A percentile compares a stretch with the other conserved stretches of the same genome.
phyloP scores from a whole-genome alignment of 1,140 invertebrate species.

The Dryas iulia region DNA sequence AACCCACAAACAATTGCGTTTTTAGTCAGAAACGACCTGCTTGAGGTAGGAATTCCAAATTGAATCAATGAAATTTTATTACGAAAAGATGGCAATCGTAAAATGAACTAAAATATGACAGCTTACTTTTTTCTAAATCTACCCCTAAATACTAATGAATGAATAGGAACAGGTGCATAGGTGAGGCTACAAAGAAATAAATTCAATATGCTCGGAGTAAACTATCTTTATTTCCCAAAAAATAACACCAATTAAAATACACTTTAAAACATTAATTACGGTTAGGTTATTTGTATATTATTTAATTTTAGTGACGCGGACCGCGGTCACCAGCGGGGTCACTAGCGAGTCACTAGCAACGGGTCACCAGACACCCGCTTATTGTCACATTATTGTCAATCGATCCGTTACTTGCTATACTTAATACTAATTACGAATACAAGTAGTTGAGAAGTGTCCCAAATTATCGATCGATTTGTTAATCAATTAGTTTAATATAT shows the following conservation, averaged over 20 bases:
- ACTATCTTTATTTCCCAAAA: conserved; percentile 77
- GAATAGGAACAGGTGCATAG: neutral
- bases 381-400: conserved; percentile 55
- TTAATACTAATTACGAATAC: conserved; percentile 25
- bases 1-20: no score
- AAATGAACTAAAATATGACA: no score
- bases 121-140: no score
- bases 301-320: conserved; percentile 42
- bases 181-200: conserved; percentile 37
- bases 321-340: conserved; percentile 29
- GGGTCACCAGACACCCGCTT: conserved; percentile 23
- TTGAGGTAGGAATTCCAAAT: no score
- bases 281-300: conserved; percentile 60
- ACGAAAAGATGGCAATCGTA: no score
- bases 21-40: no score
- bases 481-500: neutral
- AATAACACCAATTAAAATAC: conserved; percentile 76
- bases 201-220: conserved; percentile 71
- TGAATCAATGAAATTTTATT: no score
- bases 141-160: no score
- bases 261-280: conserved; percentile 72
- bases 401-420: conserved; percentile 35
- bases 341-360: neutral
- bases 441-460: conserved; percentile 22
- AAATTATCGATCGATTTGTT: conserved; percentile 24